phyloP scores from a whole-genome alignment of 2,888 invertebrate genomes.

The Nemoura dubitans region DNA sequence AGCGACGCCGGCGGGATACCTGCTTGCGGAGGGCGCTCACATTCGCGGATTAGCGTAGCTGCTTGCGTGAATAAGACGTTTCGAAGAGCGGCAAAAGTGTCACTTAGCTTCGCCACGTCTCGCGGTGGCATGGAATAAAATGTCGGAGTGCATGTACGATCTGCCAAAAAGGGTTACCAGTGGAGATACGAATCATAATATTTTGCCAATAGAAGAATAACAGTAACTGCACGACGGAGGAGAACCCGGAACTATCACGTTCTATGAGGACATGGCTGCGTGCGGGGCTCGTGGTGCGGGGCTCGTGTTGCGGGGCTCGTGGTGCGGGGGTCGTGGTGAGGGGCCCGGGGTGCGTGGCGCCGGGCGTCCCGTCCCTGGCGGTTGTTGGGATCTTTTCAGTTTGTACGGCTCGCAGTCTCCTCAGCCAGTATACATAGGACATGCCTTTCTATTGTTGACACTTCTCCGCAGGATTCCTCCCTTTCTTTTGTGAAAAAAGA shows the following conservation, averaged over 20 bases:
- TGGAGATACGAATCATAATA: neutral
- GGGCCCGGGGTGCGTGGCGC: too few species aligned
- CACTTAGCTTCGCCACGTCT: too few species aligned
- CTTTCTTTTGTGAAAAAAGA: constrained; percentile 4
- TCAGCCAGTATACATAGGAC: neutral
- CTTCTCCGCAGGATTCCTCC: neutral
- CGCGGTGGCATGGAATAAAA: neutral
- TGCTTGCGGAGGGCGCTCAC: neutral
- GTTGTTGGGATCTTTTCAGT: neutral
- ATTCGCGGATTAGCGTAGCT: neutral
- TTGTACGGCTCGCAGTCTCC: neutral
- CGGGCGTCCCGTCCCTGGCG: neutral
- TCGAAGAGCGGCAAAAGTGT: neutral
- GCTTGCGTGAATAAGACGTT: neutral
- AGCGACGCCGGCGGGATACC: neutral
- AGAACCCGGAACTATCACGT: neutral
- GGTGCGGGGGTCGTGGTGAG: too few species aligned
- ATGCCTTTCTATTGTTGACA: neutral
- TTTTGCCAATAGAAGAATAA: neutral
- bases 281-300: too few species aligned
- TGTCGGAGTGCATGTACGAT: neutral
- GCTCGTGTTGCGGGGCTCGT: too few species aligned
- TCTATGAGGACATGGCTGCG: neutral
- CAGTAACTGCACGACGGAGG: neutral
- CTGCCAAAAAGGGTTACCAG: neutral